Percentiles rank a stretch among this genome's conserved stretches.
These are phyloP conservation scores for Pseudomyrmex gracilis DNA, from an alignment of 1,140 invertebrate genomes.

Conservation along the genomic window DNA sequence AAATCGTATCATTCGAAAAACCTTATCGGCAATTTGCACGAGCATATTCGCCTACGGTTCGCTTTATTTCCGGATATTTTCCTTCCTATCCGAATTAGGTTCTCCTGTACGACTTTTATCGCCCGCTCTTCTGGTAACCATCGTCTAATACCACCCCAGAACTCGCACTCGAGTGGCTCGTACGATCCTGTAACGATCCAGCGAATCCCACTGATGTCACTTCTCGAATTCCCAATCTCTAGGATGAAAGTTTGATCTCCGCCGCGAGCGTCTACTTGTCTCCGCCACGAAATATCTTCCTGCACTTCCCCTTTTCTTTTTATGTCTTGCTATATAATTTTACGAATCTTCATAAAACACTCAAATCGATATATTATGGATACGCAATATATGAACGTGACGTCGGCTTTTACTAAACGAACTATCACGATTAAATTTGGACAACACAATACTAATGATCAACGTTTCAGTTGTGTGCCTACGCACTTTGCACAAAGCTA, in stretches of 20 bases:
- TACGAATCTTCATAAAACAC: conserved; percentile 26
- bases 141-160: conserved; percentile 60
- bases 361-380: conserved; percentile 7
- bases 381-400: neutral
- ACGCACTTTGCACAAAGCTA: too few species aligned
- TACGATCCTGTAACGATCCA: conserved; percentile 62
- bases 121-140: conserved; percentile 63
- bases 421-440: neutral
- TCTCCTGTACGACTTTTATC: conserved; percentile 69
- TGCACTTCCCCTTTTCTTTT: neutral
- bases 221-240: conserved; percentile 62
- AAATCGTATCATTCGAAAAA: conserved; percentile 47
- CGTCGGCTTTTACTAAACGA: neutral
- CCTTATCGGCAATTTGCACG: neutral
- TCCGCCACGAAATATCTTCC: neutral
- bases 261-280: conserved; percentile 39
- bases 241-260: conserved; percentile 70
- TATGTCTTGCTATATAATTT: conserved; percentile 53
- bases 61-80: conserved; percentile 65
- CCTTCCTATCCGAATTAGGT: conserved; percentile 64
- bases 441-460: neutral
- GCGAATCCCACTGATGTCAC: conserved; percentile 62
- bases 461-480: too few species aligned
- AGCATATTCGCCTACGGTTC: conserved; percentile 42
- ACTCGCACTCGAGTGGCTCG: conserved; percentile 55